These are phyloP conservation scores for Pheosia gnoma DNA, from an alignment of 2,888 invertebrate genomes.

Conservation along the genomic window DNA sequence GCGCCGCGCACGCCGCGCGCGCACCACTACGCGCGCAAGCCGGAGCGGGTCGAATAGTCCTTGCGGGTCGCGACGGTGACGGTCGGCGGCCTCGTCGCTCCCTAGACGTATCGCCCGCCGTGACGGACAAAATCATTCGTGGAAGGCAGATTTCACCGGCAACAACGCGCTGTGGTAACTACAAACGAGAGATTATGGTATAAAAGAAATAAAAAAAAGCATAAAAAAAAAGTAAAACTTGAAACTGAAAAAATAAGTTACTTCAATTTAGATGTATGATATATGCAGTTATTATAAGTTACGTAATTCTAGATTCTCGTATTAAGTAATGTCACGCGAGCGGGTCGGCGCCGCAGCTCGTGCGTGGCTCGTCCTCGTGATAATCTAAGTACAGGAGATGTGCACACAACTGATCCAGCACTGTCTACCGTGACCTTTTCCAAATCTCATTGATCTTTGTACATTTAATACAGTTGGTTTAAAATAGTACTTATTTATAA, in stretches of 20 bases:
- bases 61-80: slow-evolving; percentile 34
- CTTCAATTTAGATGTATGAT: slow-evolving; percentile 83
- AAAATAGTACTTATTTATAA: slow-evolving; percentile 51
- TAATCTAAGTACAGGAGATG: slow-evolving; percentile 74
- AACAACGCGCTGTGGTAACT: slow-evolving; percentile 84
- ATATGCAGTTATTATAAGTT: slow-evolving; percentile 83
- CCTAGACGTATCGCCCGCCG: slow-evolving; percentile 41
- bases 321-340: slow-evolving; percentile 64
- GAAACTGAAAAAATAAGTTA: slow-evolving; percentile 83
- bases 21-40: slow-evolving; percentile 68
- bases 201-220: slow-evolving; percentile 81
- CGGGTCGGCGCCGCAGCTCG: slow-evolving; percentile 44
- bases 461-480: slow-evolving; percentile 61
- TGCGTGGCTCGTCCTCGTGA: slow-evolving; percentile 72
- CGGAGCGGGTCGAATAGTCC: slow-evolving; percentile 66
- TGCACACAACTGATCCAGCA: slow-evolving; percentile 60
- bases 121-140: slow-evolving; percentile 82
- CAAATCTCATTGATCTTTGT: slow-evolving; percentile 67
- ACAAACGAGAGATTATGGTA: slow-evolving; percentile 85
- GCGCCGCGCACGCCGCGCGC: slow-evolving; percentile 56
- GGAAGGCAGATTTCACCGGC: slow-evolving; percentile 89
- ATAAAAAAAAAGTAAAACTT: slow-evolving; percentile 83
- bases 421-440: slow-evolving; percentile 59
- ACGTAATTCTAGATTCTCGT: slow-evolving; percentile 81
- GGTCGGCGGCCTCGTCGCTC: slow-evolving; percentile 41